A percentile compares a stretch with the other conserved stretches of the same genome.
Evolutionary conservation across 2,113 vertebrate genomes (phyloP).

Genomic region (Eulacestoma nigropectus): DNA sequence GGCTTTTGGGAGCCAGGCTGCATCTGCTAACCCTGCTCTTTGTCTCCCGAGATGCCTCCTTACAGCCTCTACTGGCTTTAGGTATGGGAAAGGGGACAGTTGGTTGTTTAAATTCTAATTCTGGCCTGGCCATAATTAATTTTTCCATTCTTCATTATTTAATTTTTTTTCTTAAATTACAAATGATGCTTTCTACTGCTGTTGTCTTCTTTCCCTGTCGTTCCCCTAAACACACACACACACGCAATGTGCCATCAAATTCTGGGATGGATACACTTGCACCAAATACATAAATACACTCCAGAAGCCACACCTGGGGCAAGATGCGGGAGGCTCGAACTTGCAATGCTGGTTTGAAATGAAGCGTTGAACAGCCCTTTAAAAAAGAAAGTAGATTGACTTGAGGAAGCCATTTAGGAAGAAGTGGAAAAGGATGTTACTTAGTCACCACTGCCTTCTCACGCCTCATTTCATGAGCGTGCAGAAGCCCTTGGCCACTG

Average conservation of each 20-base stretch:
- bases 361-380: not conserved
- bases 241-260: not conserved
- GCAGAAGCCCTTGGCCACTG: not conserved
- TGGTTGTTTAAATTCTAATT: not conserved
- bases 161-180: not conserved
- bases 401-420: not conserved
- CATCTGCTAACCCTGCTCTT: not conserved
- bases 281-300: not conserved
- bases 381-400: not conserved
- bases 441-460: not conserved
- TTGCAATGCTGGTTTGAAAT: not conserved
- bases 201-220: not conserved
- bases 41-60: not conserved
- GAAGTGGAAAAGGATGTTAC: not conserved
- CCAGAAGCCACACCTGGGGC: not conserved
- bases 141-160: not conserved
- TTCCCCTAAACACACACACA: not conserved
- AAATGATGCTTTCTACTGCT: not conserved
- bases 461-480: fast-evolving
- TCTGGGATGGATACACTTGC: not conserved
- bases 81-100: not conserved
- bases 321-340: not conserved
- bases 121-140: not conserved
- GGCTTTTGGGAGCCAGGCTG: not conserved
- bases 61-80: not conserved